Evolutionary conservation across 35 echinoderm and acorn worm genomes (phyloP).

Genomic region (Hemicentrotus pulcherrimus): DNA sequence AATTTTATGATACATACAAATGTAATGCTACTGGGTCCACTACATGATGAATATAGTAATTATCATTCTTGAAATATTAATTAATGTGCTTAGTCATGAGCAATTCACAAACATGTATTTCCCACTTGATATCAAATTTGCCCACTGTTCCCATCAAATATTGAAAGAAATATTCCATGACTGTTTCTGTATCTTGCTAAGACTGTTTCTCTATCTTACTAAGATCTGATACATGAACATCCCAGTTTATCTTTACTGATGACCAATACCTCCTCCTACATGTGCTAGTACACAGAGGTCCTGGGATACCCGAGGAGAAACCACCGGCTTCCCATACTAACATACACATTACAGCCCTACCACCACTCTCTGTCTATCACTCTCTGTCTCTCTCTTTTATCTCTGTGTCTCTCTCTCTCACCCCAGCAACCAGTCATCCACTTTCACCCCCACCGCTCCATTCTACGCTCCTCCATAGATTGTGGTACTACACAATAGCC

Average conservation of each 20-base stretch:
- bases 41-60: too few relatives aligned
- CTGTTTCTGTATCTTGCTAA: not conserved
- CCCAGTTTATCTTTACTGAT: too few relatives aligned
- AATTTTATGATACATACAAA: too few relatives aligned
- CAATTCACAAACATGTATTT: too few relatives aligned
- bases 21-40: too few relatives aligned
- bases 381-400: not conserved
- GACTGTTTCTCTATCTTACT: not conserved
- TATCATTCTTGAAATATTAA: too few relatives aligned
- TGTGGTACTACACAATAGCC: constrained; percentile 16
- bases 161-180: too few relatives aligned
- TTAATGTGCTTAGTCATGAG: too few relatives aligned
- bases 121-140: too few relatives aligned
- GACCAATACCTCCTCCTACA: not conserved
- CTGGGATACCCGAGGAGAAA: not conserved
- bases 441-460: not conserved
- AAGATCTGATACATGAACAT: not conserved
- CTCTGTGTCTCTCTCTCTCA: not conserved
- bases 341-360: not conserved
- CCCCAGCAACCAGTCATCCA: not conserved
- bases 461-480: constrained; percentile 17
- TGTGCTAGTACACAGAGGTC: not conserved
- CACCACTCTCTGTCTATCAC: not conserved
- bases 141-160: too few relatives aligned
- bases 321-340: not conserved